These are phyloP conservation scores for Ips typographus DNA, from an alignment of 1,140 invertebrate species.

Conservation along the genomic window DNA sequence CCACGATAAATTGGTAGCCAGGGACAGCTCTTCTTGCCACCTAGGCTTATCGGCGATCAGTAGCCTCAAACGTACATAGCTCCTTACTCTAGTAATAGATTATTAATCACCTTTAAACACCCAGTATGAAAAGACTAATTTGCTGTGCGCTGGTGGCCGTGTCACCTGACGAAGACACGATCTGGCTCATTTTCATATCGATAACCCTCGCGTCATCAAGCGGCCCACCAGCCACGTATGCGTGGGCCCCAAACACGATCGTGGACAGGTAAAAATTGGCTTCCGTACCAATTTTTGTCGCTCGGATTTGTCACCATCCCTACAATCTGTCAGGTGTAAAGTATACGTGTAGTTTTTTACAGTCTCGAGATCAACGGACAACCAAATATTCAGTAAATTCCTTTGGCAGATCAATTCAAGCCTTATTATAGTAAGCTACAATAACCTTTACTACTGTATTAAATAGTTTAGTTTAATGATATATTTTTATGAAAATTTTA, in stretches of 20 bases:
- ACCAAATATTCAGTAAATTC: no score
- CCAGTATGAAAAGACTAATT: constrained; percentile 31
- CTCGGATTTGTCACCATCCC: constrained; percentile 15
- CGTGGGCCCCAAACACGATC: constrained; percentile 24
- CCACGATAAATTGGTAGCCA: no score
- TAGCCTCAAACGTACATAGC: constrained; percentile 1
- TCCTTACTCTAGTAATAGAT: constrained; percentile 5
- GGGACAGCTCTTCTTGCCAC: no score
- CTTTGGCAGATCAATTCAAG: no score
- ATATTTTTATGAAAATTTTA: no score
- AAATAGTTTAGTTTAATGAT: no score
- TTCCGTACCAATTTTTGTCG: constrained; percentile 24
- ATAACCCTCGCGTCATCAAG: constrained; percentile 27
- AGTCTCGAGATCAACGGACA: not conserved
- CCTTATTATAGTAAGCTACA: no score
- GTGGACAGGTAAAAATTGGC: constrained; percentile 35
- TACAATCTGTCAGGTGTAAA: constrained; percentile 2
- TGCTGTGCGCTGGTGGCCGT: constrained; percentile 29
- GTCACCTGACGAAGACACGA: constrained; percentile 32
- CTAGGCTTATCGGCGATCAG: not conserved
- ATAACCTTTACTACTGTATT: no score
- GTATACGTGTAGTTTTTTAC: not conserved
- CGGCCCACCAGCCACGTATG: constrained; percentile 15
- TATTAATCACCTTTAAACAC: constrained; percentile 13
- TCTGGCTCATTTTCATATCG: constrained; percentile 35